These are phyloP conservation scores for Aramus guarauna DNA, from an alignment of 2,113 vertebrate genomes.

Conservation along the genomic window DNA sequence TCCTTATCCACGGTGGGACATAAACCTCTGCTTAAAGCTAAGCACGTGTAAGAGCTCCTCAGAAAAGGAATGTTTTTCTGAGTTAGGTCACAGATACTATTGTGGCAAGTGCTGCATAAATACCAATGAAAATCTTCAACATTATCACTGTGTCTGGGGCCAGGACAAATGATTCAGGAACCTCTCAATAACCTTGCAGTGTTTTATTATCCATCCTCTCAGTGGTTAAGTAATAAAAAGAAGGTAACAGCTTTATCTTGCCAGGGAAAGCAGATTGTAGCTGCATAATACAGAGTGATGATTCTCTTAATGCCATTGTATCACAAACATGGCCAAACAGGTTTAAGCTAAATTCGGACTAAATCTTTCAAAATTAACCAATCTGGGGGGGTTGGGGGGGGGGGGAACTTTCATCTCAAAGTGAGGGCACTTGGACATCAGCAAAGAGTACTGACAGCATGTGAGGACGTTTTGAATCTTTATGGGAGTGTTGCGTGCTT, in stretches of 20 bases:
- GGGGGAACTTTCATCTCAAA: background rate
- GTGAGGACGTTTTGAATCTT: background rate
- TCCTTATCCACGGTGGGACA: background rate
- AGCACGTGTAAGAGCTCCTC: background rate
- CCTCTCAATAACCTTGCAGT: background rate
- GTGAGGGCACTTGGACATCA: background rate
- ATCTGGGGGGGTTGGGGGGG: accelerated
- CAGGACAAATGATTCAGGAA: conserved; percentile 27
- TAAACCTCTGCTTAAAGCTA: background rate
- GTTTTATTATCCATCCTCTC: background rate
- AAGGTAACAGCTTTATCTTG: background rate
- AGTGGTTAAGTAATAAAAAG: background rate
- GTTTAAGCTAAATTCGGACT: background rate
- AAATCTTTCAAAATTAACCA: background rate
- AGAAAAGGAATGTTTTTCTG: background rate
- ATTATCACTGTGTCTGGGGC: background rate
- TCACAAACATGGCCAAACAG: background rate
- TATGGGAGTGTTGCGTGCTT: background rate
- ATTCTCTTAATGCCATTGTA: background rate
- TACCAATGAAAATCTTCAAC: background rate
- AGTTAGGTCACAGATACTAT: background rate
- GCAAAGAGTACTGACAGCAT: background rate
- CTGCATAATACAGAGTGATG: background rate
- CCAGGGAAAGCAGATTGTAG: background rate
- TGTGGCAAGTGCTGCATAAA: background rate